Conservation (phyloP, 2,113 vertebrate genomes). For the Erythrocercus mccallii region DNA sequence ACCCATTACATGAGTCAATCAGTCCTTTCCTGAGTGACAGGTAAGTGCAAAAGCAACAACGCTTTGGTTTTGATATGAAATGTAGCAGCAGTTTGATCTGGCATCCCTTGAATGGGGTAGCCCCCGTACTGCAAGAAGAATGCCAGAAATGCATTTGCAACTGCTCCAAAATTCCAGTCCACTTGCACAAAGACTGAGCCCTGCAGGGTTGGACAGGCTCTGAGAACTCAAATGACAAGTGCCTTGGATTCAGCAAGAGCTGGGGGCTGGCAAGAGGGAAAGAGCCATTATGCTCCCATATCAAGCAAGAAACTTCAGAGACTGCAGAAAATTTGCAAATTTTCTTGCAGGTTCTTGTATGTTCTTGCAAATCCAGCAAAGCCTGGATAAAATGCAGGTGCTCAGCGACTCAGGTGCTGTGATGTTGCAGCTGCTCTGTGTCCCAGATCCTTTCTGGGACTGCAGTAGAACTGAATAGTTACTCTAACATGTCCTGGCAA, state of each 20-base stretch:
- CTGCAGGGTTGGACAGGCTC: background rate
- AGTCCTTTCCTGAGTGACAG: background rate
- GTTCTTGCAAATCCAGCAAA: background rate
- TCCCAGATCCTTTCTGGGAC: conserved; percentile 4
- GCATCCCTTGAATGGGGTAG: background rate
- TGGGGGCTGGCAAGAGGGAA: background rate
- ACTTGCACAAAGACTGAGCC: background rate
- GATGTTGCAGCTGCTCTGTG: background rate
- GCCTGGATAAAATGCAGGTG: background rate
- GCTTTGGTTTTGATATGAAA: background rate
- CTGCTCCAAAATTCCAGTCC: background rate
- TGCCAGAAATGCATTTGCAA: background rate
- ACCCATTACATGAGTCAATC: background rate
- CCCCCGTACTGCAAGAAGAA: background rate
- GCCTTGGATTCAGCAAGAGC: background rate
- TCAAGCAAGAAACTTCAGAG: background rate
- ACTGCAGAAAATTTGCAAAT: background rate
- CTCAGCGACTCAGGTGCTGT: background rate
- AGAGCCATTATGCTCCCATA: background rate
- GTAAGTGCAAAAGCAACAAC: background rate
- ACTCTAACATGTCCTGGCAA: background rate
- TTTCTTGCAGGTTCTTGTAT: background rate
- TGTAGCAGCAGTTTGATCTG: background rate
- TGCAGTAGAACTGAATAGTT: background rate
- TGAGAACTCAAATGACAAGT: background rate